Evolutionary conservation across 2,113 vertebrate species (phyloP), one percentile per base, ranked within the genome.

Genomic region (Cryptomyrus ogoouensis): DNA sequence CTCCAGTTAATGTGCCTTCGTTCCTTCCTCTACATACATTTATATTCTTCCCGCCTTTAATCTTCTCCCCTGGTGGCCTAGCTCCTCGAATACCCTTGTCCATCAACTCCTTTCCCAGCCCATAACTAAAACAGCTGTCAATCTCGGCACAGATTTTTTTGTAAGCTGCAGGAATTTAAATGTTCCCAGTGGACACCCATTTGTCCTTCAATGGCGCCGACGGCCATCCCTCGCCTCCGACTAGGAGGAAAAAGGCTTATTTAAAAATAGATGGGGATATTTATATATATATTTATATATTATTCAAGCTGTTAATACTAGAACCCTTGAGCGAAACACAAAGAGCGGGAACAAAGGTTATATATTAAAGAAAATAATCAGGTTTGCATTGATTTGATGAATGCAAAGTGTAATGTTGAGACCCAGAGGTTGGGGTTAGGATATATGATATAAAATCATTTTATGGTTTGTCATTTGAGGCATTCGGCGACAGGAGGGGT

Each of bases 331-430:
- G 94, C 93, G 94, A 96, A 96, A 94, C 93, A 94, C 8, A 70
- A 46, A 89, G 74, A 77, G 24, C 3, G 44, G 95, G 93, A 94
- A 94, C 95, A 94, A 96, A 95, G 96, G 96, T 97, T 96, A 97
- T 97, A 96, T 97, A 96, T 96, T 96, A 96, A 93, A 92, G 88
- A 96, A 96, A 88, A 96, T 97, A 96, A 97, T 95, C 95, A 96
- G 96, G 97, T 95, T 92, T 90, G 93, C 42, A 0, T 91, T 94
- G 91, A 93, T 90, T 92, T 95, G 95, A 93, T 94, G 91, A 93
- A 91, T 93, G 90, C 95, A 94, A 96, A 94, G 95, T 15, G 95
- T 94, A 96, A 95, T 94, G 94, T 95, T 39, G 13, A 42, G 35
- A 80, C 31, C 74, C 31, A 80, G 17, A 17, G 74, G 70, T 35